Evolutionary conservation across 2,888 invertebrate species (phyloP).

Genomic region (Xestobium rufovillosum): DNA sequence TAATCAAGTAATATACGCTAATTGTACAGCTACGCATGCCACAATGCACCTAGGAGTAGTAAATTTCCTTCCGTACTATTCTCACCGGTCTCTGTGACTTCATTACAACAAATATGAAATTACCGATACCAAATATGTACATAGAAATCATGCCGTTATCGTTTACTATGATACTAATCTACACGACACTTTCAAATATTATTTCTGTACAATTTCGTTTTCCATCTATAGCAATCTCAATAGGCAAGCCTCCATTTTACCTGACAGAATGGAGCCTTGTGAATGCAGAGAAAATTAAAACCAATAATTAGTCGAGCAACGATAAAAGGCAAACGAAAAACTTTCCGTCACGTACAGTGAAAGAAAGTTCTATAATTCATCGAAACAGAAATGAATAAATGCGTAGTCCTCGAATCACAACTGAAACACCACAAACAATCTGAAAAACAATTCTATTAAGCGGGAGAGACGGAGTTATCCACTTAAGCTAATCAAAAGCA

Average conservation of each 20-base stretch:
- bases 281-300: conserved; percentile 60
- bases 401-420: no score
- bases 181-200: no score
- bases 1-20: conserved; percentile 21
- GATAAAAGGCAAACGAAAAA: conserved; percentile 13
- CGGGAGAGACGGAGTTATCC: no score
- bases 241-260: conserved; percentile 64
- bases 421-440: no score
- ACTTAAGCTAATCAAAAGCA: no score
- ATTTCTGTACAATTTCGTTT: no score
- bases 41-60: conserved; percentile 28
- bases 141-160: conserved; percentile 5
- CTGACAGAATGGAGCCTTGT: conserved; percentile 81
- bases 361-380: no score
- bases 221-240: conserved; percentile 42
- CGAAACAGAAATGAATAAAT: no score
- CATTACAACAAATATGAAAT: conserved; percentile 32
- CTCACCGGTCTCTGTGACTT: conserved; percentile 42
- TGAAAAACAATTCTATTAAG: no score
- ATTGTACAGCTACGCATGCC: conserved; percentile 35
- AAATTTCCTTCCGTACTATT: background rate
- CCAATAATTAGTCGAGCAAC: conserved; percentile 48
- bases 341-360: conserved; percentile 7
- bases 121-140: no score
- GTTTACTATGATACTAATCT: no score